These are phyloP conservation scores for Takifugu ocellatus DNA, from an alignment of 2,797 vertebrate species.

Conservation along the genomic window DNA sequence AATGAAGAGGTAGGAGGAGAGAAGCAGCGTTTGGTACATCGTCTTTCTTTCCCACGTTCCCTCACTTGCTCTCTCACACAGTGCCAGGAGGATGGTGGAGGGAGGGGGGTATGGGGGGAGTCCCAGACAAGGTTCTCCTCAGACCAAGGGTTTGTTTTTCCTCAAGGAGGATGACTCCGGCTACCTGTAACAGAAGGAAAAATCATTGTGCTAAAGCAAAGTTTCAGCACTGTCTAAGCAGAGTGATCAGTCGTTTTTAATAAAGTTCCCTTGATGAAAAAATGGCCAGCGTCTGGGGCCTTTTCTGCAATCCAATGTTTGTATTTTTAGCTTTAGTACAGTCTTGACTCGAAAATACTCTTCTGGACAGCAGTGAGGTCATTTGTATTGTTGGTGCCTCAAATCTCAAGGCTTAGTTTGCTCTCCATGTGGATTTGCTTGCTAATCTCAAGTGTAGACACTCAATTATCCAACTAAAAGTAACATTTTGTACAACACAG, in stretches of 20 bases:
- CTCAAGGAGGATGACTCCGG: constrained; percentile 37
- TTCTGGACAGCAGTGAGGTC: constrained; percentile 21
- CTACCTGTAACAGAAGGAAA: constrained; percentile 51
- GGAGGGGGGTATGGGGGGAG: constrained; percentile 18
- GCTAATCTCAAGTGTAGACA: constrained; percentile 3
- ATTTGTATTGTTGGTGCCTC: constrained; percentile 3
- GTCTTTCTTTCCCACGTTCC: constrained; percentile 67
- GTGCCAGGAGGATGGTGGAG: constrained; percentile 31
- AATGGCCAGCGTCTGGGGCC: neutral
- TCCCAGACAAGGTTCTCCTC: constrained; percentile 29
- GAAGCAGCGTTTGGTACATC: constrained; percentile 71
- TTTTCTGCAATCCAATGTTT: neutral
- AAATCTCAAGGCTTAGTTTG: neutral
- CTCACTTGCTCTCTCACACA: constrained; percentile 48
- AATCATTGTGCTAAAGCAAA: neutral
- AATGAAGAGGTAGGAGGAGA: constrained; percentile 73
- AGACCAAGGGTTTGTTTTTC: constrained; percentile 18
- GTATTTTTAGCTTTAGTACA: neutral
- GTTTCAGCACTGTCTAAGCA: neutral
- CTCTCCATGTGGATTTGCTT: constrained; percentile 4
- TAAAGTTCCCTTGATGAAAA: neutral
- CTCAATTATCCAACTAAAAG: neutral
- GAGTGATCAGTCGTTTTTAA: too few relatives aligned
- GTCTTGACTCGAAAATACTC: constrained; percentile 10
- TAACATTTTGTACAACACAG: constrained; percentile 5